Evolutionary conservation across 2,113 vertebrate species (phyloP).

Genomic region (Eonycteris spelaea): DNA sequence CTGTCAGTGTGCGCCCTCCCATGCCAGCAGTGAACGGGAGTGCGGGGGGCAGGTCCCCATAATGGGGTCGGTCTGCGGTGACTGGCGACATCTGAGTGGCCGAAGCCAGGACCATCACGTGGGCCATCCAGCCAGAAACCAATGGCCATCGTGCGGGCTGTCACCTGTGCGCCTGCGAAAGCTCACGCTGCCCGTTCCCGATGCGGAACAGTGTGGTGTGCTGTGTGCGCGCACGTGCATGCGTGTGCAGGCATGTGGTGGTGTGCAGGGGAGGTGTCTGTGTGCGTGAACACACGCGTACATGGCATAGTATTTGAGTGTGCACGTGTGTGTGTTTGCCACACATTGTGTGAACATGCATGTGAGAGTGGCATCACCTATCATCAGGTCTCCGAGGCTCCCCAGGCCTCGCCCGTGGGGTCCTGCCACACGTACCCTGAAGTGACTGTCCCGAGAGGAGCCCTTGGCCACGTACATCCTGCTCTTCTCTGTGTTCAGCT

Average conservation of each 20-base stretch:
- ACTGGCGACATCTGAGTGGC: accelerated
- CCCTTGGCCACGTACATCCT: conserved; percentile 94
- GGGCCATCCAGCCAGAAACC: no score
- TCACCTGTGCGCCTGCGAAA: accelerated
- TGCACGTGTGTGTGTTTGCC: no score
- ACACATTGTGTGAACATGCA: no score
- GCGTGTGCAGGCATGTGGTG: no score
- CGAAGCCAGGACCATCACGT: no score
- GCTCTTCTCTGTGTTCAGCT: conserved; percentile 86
- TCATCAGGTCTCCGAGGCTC: no score
- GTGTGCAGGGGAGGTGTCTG: background rate
- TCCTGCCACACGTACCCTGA: conserved; percentile 86
- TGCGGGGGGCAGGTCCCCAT: no score
- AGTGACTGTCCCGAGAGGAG: conserved; percentile 91
- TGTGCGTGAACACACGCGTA: background rate
- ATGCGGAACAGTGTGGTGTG: accelerated
- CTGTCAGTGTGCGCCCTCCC: accelerated
- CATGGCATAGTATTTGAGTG: background rate
- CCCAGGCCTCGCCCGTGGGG: background rate
- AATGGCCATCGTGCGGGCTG: no score
- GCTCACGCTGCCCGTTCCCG: accelerated
- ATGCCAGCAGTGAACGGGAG: accelerated
- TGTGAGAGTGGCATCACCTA: no score
- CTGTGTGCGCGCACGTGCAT: no score
- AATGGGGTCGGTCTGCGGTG: accelerated